Base-by-base conservation (phyloP, 1,140 invertebrate genomes). In the Drosophila ficusphila region DNA sequence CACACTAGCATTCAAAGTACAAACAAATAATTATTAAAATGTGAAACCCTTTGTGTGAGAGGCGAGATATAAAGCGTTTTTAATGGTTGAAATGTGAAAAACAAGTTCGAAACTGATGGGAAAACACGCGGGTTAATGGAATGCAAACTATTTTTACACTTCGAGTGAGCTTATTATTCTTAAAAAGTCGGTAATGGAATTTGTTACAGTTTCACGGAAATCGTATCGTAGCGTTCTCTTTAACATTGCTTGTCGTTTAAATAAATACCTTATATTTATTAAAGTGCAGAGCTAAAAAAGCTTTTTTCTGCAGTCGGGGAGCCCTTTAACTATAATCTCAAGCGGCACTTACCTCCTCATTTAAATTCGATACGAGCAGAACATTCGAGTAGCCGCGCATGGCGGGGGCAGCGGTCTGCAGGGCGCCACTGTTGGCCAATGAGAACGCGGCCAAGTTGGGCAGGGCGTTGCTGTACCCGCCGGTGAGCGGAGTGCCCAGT, bases 351-450 rank as follows among this genome's bases (percentile, higher is more conserved):
- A 97, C 97, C 96, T 98, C 97, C 92, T 98, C 97, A 92, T 97
- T 97, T 60, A 98, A 94, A 92, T 97, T 97, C 92, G 96, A 96
- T 79, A 98, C 96, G 33, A 97, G 95, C 33, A 98, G 93, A 2
- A 98, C 97, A 53, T 96, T 97, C 23, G 96, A 96, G 41, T 95
- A 92, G n/a, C 94, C 94, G 46, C 94, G 93, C 41, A 95, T 92
- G 18, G 94, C 94, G 3, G 94, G 94, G 6, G 96, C 93, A 18
- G 95, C 93, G 21, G 94, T 92, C 71, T 92, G 90, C 64, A 94
- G 92, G 69, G 93, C 91, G 38, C 94, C 93, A 25, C 92, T 92
- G 33, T 94, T 92, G 34, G 93, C 93, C 42, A 96, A 91, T 29
- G 95, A 95, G 57, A 96, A 95, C 8, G 95, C 95, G 11, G 95